Evolutionary conservation across 2,797 vertebrate genomes (phyloP), one percentile per base, ranked within the genome.

Genomic region (Mormyrus proboscirostris): DNA sequence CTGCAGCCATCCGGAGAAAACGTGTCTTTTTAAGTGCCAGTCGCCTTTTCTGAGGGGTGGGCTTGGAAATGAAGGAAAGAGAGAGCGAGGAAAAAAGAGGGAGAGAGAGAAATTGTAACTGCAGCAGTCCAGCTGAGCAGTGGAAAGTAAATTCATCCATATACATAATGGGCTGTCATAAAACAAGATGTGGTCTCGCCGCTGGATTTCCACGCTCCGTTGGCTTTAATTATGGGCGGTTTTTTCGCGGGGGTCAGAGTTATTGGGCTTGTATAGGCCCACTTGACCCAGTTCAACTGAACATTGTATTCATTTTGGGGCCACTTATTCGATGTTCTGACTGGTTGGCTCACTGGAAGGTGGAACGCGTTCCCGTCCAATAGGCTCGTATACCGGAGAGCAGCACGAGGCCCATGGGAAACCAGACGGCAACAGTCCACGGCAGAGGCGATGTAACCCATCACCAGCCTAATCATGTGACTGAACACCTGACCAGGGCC

Each of bases 91-190:
- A 4, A 57, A 51, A 62, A 12, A 50, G 88, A 25, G 12, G 29
- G 29, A 19, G 79, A 62, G 53, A n/a, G 38, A 50, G 12, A 53
- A 55, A 89, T 19, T 25, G 86, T 69, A 76, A 49, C 83, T 86
- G 76, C 38, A 87, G 79, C 87, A 53, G 53, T 88, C 55, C 69
- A 51, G 87, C 53, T 79, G 50, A 62, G 73, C 55, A 22, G 86
- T 59, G 53, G 86, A 88, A 84, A 90, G 79, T 85, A 73, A 57
- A 89, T 90, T 88, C 91, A 92, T 90, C 91, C 88, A 92, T 90
- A 92, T 88, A 87, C 65, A 90, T 89, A 92, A 92, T 87, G 83
- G 88, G 87, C 59, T 90, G 90, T 91, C 91, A 90, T 79, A 89
- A 86, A 90, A 89, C 87, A 50, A 90, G 88, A 49, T 89, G 84